Base-by-base conservation (phyloP, 2,888 invertebrate species). In the Lathronympha strigana region DNA sequence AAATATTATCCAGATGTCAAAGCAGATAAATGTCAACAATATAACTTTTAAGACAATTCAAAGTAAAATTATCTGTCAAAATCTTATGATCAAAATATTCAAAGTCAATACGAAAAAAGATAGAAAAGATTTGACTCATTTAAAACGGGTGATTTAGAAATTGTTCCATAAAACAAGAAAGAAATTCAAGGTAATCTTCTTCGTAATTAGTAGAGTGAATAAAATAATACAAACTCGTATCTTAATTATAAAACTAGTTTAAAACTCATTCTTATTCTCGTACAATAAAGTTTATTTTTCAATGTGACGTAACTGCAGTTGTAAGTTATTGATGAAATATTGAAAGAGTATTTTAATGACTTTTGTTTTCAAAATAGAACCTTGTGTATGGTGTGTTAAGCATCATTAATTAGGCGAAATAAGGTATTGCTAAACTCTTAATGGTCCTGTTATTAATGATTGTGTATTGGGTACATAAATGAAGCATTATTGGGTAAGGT, bases 321-420 rank as follows among this genome's bases (percentile, higher is more conserved):
- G 13, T 57, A 55, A 17, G 40, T 28, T 19, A 8, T 31, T 28
- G 13, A 21, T 13, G 2, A 45, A 8, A 13, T 45, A 21, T 31
- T 21, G 31, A 6, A 11, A 9, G 4, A 19, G 15, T 25, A 9
- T 61, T 61, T 54, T 61, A 66, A 66, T 66, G 66, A 54, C 23
- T 61, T 54, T 66, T 61, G 66, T 66, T 66, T 66, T 54, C 47
- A 54, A 54, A 66, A 66, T 54, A 40, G 17, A 54, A 49, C 64
- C 64, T 64, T 64, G 64, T 28, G 21, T 3, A 23, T 60, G 43
- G 53, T 64, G 58, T 58, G 40, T 45, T 43, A 49, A 53, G 64
- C 58, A 60, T 64, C 64, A 64, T 64, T 64, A 64, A 64, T 53
- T 60, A 38, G 47, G 8, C 25, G 40, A 49, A 23, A 55, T 38